Evolutionary conservation across 2,797 vertebrate species (phyloP).

Genomic region (Peromyscus attwateri): DNA sequence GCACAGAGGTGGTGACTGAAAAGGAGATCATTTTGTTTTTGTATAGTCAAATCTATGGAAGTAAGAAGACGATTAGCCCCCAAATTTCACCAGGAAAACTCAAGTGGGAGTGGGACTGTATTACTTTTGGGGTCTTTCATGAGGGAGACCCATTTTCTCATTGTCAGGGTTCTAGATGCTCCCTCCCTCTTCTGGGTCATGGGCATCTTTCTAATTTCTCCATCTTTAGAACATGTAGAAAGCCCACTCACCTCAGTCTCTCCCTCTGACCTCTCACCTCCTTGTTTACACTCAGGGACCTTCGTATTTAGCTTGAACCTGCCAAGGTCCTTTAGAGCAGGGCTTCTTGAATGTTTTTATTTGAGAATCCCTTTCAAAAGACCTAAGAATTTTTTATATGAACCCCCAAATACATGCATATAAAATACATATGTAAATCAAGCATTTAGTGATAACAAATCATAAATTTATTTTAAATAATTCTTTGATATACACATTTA

Average conservation of each 20-base stretch:
- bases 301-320: background rate
- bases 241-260: background rate
- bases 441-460: background rate
- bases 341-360: background rate
- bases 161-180: background rate
- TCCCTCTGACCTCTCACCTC: background rate
- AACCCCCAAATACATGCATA: background rate
- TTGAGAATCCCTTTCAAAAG: background rate
- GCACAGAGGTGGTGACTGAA: background rate
- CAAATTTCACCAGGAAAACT: background rate
- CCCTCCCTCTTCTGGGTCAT: background rate
- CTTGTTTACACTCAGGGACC: background rate
- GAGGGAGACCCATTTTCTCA: background rate
- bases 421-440: background rate
- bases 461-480: background rate
- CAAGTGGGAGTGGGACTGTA: background rate
- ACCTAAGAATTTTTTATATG: background rate
- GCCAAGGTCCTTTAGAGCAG: background rate
- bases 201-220: background rate
- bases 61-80: background rate
- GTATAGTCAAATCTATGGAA: background rate
- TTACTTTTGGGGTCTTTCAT: background rate
- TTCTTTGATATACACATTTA: background rate
- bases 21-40: background rate
- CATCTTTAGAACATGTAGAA: background rate